These are phyloP conservation scores for Xestoiulus laeticollis DNA, from an alignment of 2,888 invertebrate genomes.

Conservation along the genomic window DNA sequence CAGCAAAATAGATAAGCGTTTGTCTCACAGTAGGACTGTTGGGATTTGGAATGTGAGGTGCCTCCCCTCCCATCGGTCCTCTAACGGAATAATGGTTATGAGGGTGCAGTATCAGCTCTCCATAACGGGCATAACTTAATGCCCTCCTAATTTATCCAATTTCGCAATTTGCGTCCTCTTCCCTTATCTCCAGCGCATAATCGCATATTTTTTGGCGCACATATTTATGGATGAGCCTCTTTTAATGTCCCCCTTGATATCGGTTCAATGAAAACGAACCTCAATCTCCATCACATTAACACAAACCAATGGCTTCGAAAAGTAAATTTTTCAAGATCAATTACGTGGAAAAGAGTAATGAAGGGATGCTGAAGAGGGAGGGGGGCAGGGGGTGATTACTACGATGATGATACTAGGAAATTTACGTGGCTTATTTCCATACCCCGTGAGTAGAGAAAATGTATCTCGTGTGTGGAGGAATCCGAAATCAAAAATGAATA, in stretches of 20 bases:
- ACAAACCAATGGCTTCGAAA: slow-evolving; percentile 26
- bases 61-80: not conserved
- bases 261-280: slow-evolving; percentile 26
- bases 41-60: not conserved
- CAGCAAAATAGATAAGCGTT: not conserved
- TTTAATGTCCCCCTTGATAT: not conserved
- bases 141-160: slow-evolving; percentile 26
- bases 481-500: not conserved
- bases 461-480: no score
- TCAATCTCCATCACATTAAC: slow-evolving; percentile 20
- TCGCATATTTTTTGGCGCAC: not conserved
- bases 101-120: not conserved
- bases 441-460: not conserved
- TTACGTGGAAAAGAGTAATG: slow-evolving; percentile 26
- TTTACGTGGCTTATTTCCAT: not conserved
- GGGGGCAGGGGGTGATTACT: not conserved
- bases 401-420: not conserved
- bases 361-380: not conserved
- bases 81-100: not conserved
- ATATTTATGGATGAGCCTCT: not conserved
- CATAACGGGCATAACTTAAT: not conserved
- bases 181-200: not conserved
- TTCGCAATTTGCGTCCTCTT: not conserved
- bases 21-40: not conserved
- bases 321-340: slow-evolving; percentile 26